These are phyloP conservation scores for Frieseomelitta varia DNA, from an alignment of 1,140 invertebrate genomes.

Conservation along the genomic window DNA sequence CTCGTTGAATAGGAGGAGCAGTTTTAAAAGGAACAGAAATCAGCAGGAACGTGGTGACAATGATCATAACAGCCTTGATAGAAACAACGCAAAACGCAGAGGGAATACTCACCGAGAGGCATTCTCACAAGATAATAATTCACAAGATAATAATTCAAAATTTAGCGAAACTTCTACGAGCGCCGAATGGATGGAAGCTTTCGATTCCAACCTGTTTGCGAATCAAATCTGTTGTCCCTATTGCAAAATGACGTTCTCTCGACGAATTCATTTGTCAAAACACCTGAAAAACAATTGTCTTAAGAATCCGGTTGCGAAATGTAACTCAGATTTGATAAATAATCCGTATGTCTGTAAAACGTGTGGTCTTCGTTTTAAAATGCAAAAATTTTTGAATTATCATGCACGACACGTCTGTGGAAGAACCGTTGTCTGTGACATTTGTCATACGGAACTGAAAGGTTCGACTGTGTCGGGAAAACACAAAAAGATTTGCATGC, in stretches of 20 bases:
- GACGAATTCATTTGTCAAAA: not conserved
- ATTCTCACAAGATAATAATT: too few species aligned
- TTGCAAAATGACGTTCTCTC: not conserved
- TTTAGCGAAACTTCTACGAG: too few species aligned
- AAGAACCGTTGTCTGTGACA: not conserved
- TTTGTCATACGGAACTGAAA: not conserved
- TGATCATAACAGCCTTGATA: too few species aligned
- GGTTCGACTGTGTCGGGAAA: not conserved
- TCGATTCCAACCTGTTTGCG: not conserved
- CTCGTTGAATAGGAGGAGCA: too few species aligned
- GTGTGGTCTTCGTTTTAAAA: slow-evolving; percentile 52
- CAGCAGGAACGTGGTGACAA: too few species aligned
- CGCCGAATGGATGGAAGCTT: not conserved
- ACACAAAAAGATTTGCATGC: not conserved
- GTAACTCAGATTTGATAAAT: not conserved
- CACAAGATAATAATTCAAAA: too few species aligned
- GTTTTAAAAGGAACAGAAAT: too few species aligned
- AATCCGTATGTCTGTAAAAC: slow-evolving; percentile 29
- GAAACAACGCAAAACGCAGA: too few species aligned
- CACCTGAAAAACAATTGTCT: slow-evolving; percentile 48
- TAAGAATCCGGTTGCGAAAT: not conserved
- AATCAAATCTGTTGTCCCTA: not conserved
- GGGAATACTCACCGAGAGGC: too few species aligned
- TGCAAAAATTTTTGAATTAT: slow-evolving; percentile 44
- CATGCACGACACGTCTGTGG: slow-evolving; percentile 62